Percentiles rank a stretch among this genome's conserved stretches.
phyloP scores from a whole-genome alignment of 1,140 invertebrate genomes.

The Lucilia cuprina region DNA sequence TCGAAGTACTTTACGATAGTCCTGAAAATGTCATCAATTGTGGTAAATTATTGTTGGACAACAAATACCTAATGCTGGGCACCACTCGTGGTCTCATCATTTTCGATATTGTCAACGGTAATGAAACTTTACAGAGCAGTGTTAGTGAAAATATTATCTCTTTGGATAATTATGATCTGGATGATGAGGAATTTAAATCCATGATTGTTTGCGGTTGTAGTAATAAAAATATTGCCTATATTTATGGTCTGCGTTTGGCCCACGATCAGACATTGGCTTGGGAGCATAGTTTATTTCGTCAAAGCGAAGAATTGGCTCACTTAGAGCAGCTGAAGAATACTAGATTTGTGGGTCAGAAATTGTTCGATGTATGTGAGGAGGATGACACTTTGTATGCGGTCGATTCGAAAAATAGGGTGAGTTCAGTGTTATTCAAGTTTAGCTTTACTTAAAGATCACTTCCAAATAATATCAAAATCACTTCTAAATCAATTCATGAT shows the following conservation, averaged over 20 bases:
- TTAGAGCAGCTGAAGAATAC: constrained; percentile 43
- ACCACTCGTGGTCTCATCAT: constrained; percentile 51
- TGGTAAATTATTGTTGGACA: constrained; percentile 46
- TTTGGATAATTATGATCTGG: constrained; percentile 51
- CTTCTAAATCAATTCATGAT: no score
- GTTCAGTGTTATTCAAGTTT: background rate
- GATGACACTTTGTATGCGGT: constrained; percentile 43
- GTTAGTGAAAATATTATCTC: constrained; percentile 56
- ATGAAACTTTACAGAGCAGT: constrained; percentile 48
- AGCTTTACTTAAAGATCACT: no score
- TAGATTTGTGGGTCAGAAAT: constrained; percentile 40
- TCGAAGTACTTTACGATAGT: constrained; percentile 39
- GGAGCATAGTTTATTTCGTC: constrained; percentile 41
- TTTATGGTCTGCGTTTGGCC: constrained; percentile 45
- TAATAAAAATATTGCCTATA: constrained; percentile 45
- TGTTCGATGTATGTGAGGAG: constrained; percentile 41
- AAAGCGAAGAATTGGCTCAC: background rate
- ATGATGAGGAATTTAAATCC: constrained; percentile 47
- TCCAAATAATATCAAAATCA: no score
- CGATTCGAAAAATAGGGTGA: constrained; percentile 47
- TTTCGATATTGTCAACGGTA: constrained; percentile 44
- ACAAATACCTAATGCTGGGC: constrained; percentile 51
- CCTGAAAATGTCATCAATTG: constrained; percentile 45
- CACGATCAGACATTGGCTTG: constrained; percentile 43
- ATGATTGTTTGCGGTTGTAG: constrained; percentile 51